Conservation (phyloP, 2,113 vertebrate genomes). For the Rhinopomastus cyanomelas region DNA sequence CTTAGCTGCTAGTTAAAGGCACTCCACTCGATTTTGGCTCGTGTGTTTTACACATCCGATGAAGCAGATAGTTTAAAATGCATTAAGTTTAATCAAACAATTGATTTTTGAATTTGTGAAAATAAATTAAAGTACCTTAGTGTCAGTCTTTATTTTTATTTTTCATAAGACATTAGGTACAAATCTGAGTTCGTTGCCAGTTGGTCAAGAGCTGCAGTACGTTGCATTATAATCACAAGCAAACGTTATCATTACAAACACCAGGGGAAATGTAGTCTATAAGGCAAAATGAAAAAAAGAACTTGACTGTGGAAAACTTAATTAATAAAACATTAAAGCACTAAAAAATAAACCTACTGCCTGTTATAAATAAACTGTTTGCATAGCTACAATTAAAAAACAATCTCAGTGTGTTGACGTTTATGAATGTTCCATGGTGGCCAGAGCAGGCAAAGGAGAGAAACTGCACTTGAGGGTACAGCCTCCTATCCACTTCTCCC, state of each 20-base stretch:
- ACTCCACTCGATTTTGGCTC: neutral
- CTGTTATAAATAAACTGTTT: conserved; percentile 52
- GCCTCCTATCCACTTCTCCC: neutral
- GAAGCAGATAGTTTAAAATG: neutral
- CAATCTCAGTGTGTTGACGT: neutral
- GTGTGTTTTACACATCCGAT: neutral
- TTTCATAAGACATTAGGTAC: neutral
- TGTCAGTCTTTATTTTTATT: conserved; percentile 2
- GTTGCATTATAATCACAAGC: conserved; percentile 44
- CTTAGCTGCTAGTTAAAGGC: neutral
- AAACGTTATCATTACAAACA: conserved; percentile 54
- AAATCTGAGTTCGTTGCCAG: conserved; percentile 29
- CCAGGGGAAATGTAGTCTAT: conserved; percentile 52
- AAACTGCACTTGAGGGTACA: neutral
- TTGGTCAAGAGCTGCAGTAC: neutral
- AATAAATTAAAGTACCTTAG: neutral
- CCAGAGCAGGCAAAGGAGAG: neutral
- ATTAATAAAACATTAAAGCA: conserved; percentile 63
- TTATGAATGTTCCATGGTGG: conserved; percentile 39
- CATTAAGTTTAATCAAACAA: neutral
- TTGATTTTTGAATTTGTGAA: conserved; percentile 3
- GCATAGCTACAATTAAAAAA: conserved; percentile 50
- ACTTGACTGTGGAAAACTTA: conserved; percentile 55
- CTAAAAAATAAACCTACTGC: conserved; percentile 25
- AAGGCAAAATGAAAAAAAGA: conserved; percentile 35